Evolutionary conservation across 2,797 vertebrate genomes (phyloP).

Genomic region (Sphenodon punctatus): DNA sequence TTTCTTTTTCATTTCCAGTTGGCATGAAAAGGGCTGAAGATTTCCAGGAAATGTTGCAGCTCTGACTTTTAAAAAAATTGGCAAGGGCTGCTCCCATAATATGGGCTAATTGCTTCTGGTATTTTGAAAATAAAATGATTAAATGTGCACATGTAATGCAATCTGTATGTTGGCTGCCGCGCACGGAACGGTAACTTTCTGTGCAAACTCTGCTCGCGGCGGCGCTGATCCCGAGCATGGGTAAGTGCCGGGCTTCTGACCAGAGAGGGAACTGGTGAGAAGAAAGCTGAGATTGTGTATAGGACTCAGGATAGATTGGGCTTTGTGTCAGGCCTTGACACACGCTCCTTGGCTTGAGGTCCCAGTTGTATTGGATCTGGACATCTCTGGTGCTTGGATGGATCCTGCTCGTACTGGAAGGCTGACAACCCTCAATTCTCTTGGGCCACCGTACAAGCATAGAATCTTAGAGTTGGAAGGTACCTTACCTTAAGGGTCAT

Average conservation of each 20-base stretch:
- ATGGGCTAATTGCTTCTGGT: constrained; percentile 24
- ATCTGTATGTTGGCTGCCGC: neutral
- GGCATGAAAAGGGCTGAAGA: constrained; percentile 39
- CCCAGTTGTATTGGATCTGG: too few species aligned
- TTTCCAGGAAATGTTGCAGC: constrained; percentile 58
- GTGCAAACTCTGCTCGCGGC: neutral
- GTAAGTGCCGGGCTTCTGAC: accelerated
- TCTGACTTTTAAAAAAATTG: constrained; percentile 30
- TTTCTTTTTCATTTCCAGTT: neutral
- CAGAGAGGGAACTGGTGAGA: accelerated
- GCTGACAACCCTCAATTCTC: too few species aligned
- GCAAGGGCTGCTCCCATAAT: constrained; percentile 9
- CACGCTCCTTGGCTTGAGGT: too few species aligned
- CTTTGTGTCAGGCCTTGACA: too few species aligned
- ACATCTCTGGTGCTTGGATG: too few species aligned
- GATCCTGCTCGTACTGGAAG: too few species aligned
- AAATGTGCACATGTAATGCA: neutral
- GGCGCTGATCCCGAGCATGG: accelerated
- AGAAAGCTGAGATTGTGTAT: too few species aligned
- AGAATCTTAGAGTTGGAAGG: too few species aligned
- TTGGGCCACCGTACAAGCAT: too few species aligned
- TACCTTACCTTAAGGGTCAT: too few species aligned
- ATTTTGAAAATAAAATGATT: constrained; percentile 29
- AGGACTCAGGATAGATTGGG: too few species aligned
- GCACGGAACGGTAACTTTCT: accelerated